These are phyloP conservation scores for Lithobates sylvaticus DNA, from an alignment of 2,797 vertebrate species.

Conservation along the genomic window DNA sequence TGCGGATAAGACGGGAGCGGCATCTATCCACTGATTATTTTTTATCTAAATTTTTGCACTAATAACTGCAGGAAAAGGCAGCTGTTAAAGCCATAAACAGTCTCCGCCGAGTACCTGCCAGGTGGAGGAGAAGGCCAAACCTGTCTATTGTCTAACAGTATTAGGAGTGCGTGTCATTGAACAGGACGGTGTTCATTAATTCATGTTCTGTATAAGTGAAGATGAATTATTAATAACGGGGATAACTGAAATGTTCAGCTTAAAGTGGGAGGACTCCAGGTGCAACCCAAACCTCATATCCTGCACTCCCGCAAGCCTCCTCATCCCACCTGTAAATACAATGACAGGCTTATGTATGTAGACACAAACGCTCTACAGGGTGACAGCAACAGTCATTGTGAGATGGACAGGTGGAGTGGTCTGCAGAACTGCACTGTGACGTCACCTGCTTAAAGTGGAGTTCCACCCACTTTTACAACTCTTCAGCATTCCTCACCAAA, in stretches of 20 bases:
- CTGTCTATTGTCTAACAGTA: background rate
- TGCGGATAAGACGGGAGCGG: background rate
- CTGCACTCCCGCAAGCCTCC: too few relatives aligned
- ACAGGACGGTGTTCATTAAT: background rate
- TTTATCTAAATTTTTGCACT: conserved; percentile 15
- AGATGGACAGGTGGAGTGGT: too few relatives aligned
- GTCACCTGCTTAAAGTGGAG: too few relatives aligned
- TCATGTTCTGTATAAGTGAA: background rate
- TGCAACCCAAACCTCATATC: background rate
- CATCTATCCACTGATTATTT: conserved; percentile 36
- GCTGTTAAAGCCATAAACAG: conserved; percentile 41
- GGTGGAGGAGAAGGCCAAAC: background rate
- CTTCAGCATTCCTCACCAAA: too few relatives aligned
- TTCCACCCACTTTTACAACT: too few relatives aligned
- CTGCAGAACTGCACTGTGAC: too few relatives aligned
- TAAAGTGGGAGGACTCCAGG: background rate
- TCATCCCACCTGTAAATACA: too few relatives aligned
- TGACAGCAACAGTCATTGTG: too few relatives aligned
- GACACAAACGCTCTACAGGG: too few relatives aligned
- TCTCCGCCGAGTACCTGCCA: background rate
- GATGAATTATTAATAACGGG: background rate
- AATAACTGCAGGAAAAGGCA: conserved; percentile 24
- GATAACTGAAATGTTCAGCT: background rate
- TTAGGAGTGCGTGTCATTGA: background rate
- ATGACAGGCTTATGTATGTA: too few relatives aligned